Evolutionary conservation across 2,113 vertebrate genomes (phyloP), one percentile per base, ranked within the genome.

Genomic region (Elachura formosa): DNA sequence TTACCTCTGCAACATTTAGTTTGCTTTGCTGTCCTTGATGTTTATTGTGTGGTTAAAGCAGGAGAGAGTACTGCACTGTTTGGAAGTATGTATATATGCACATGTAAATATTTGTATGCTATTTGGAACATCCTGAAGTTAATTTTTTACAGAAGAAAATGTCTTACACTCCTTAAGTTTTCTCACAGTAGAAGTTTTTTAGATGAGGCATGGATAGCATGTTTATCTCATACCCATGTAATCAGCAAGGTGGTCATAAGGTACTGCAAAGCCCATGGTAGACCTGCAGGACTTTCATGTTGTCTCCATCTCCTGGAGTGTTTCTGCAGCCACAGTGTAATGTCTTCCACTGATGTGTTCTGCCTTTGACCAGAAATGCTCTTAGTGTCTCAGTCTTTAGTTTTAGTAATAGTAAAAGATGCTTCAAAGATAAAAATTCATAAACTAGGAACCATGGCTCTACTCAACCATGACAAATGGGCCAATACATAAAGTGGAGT

Each of bases 51-150:
- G 74, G 40, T 55, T 46, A 34, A 88, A 67, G 43, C 55, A 69
- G 48, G 81, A 85, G n/a, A 28, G 1, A 12, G 24, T 74, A 45
- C 54, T 76, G 58, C 26, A 5, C 16, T 77, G 9, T 69, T 89
- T 61, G 41, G 62, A 36, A 54, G 45, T 56, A 22, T 80, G 46
- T 89, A 82, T 69, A 93, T 73, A 58, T 38, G 36, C 36, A 58
- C 12, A 16, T 94, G 55, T 91, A 95, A 85, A 76, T 96, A 95
- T 55, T 91, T 77, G 7, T 95, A 64, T 49, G 38, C 61, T 8
- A 0, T 63, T 59, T 48, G 46, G 66, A 94, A 64, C 28, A 34
- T 54, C 84, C 51, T 76, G 29, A 76, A 72, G 17, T 76, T 5
- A 66, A 56, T 91, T 93, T 93, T 89, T 10, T 61, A 58, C 66